Evolutionary conservation across 2,113 vertebrate genomes (phyloP).

Genomic region (Elephas maximus): DNA sequence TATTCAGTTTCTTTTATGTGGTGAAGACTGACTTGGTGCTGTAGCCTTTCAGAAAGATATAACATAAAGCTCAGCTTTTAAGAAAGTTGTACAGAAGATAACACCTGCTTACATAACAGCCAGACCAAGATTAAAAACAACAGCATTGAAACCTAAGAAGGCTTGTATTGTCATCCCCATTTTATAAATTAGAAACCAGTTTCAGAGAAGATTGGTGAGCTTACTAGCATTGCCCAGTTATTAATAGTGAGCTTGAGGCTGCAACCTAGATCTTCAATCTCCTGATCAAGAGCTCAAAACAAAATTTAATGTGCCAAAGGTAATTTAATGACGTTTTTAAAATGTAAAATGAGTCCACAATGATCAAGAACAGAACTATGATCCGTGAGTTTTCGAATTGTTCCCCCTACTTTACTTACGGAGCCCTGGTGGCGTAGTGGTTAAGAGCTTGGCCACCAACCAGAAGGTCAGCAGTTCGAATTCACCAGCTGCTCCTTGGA

Average conservation of each 20-base stretch:
- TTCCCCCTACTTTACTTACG: not conserved
- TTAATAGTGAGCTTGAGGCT: not conserved
- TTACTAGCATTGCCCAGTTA: not conserved
- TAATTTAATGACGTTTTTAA: not conserved
- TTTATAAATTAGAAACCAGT: not conserved
- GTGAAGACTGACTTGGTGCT: not conserved
- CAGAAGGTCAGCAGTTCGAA: too few relatives aligned
- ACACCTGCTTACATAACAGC: not conserved
- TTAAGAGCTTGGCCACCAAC: too few relatives aligned
- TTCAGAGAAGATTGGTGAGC: not conserved
- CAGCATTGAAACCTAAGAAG: not conserved
- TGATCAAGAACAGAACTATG: not conserved
- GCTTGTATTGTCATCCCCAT: not conserved
- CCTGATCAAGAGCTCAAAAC: not conserved
- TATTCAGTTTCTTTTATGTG: not conserved
- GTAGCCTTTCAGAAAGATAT: slow-evolving; percentile 19
- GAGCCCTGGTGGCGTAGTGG: too few relatives aligned
- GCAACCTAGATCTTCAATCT: not conserved
- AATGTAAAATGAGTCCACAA: not conserved
- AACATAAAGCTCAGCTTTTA: not conserved
- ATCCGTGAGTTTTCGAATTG: not conserved
- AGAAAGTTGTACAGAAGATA: not conserved
- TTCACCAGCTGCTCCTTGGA: too few relatives aligned
- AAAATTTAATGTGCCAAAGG: not conserved
- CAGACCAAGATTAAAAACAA: not conserved